Evolutionary conservation across 2,797 vertebrate species (phyloP).

Genomic region (Kryptopterus vitreolus): DNA sequence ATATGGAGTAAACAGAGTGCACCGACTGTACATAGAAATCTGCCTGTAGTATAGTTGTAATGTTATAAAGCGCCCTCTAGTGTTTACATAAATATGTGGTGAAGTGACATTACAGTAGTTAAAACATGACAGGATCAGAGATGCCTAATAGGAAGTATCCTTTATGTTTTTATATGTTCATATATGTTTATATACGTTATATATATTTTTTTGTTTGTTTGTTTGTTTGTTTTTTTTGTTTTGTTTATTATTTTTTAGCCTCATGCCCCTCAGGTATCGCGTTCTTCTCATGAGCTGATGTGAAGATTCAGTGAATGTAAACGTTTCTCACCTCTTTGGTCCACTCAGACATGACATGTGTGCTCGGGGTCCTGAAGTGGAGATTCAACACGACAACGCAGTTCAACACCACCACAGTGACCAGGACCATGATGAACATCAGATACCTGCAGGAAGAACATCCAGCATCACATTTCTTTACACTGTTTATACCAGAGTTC

Average conservation of each 20-base stretch:
- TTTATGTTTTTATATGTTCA: too few relatives aligned
- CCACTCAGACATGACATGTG: slow-evolving; percentile 87
- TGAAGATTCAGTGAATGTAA: neutral
- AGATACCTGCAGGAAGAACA: slow-evolving; percentile 78
- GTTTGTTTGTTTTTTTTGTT: too few relatives aligned
- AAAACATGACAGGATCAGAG: neutral
- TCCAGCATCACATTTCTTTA: neutral
- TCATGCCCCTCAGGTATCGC: neutral
- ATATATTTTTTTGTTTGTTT: neutral
- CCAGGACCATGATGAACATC: slow-evolving; percentile 95
- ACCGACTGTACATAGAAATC: neutral
- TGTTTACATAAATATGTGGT: neutral
- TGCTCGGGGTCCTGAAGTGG: slow-evolving; percentile 94
- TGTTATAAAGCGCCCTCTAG: neutral
- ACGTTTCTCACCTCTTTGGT: slow-evolving; percentile 80
- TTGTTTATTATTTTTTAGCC: too few relatives aligned
- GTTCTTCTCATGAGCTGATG: too few relatives aligned
- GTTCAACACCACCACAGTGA: slow-evolving; percentile 87
- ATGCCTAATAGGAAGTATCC: neutral
- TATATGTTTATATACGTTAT: too few relatives aligned
- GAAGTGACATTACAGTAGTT: neutral
- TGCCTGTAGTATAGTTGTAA: neutral
- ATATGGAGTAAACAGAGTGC: neutral
- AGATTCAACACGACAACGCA: slow-evolving; percentile 90
- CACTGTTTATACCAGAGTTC: neutral